phyloP scores from a whole-genome alignment of 2,113 vertebrate genomes.

The human region GRCh38 chr20:2985001-2985500 shows the following conservation, averaged over 20 bases:
- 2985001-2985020: not conserved
- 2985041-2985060: not conserved
- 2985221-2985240: not conserved
- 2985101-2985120: not conserved
- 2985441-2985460: not conserved
- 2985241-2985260: not conserved
- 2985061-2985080: not conserved
- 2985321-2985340: not conserved
- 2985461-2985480: not conserved
- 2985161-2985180: not conserved
- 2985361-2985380: not conserved
- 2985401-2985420: not conserved
- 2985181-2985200: not conserved
- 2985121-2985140: not conserved
- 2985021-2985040: not conserved
- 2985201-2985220: not conserved
- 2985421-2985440: not conserved
- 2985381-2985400: not conserved
- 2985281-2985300: not conserved
- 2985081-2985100: not conserved
- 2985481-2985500: not conserved
- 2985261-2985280: not conserved
- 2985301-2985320: not conserved
- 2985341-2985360: not conserved
- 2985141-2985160: not conserved